Conservation (phyloP, 2,888 invertebrate genomes). For the Mythimna pallens region DNA sequence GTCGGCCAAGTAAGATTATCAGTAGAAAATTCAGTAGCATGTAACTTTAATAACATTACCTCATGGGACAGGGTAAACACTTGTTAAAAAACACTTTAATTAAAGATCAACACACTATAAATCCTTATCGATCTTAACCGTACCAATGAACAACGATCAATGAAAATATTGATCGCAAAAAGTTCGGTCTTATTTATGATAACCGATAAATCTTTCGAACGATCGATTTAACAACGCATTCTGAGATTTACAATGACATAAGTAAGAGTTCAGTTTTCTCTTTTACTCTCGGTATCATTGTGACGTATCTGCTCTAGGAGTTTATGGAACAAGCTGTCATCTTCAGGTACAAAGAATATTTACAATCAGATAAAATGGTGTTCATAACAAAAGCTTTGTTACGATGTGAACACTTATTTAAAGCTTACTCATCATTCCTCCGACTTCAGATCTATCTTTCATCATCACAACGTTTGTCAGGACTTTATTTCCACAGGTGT, state of each 20-base stretch:
- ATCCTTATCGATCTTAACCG: conserved; percentile 29
- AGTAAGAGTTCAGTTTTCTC: conserved; percentile 46
- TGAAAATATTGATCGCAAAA: conserved; percentile 41
- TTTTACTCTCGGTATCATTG: conserved; percentile 28
- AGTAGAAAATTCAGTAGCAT: conserved; percentile 3
- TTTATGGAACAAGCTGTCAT: conserved; percentile 26
- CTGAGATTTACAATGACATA: conserved; percentile 53
- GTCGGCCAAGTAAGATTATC: background rate
- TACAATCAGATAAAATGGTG: background rate
- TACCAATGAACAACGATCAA: conserved; percentile 27
- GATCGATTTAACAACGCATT: conserved; percentile 50
- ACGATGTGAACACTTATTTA: background rate
- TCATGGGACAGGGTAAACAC: background rate
- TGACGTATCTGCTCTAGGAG: background rate
- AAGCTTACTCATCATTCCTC: background rate
- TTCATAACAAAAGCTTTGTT: conserved; percentile 12
- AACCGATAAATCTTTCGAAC: conserved; percentile 50
- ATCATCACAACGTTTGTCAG: background rate
- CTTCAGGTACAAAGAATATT: conserved; percentile 8
- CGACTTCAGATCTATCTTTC: background rate
- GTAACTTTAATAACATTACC: background rate
- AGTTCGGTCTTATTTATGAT: conserved; percentile 34
- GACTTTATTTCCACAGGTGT: background rate
- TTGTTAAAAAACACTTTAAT: conserved; percentile 2
- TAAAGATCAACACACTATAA: conserved; percentile 12